Percentiles rank a stretch among this genome's conserved stretches.
Evolutionary conservation across 2,888 invertebrate genomes (phyloP).

Genomic region (Callimorpha dominula): DNA sequence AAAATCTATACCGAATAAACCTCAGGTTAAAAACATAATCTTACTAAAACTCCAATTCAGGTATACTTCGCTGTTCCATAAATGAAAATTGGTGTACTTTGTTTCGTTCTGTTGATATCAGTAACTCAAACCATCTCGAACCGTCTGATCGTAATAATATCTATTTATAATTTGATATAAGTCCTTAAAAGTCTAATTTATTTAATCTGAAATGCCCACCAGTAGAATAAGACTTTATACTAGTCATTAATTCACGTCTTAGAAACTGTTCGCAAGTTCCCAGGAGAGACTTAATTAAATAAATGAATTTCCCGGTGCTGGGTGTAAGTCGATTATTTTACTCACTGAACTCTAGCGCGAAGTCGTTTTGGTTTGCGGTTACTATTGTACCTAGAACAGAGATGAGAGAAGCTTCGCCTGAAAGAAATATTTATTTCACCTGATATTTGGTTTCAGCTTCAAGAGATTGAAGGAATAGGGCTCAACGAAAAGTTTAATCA

Average conservation of each 20-base stretch:
- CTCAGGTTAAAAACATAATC: too few species aligned
- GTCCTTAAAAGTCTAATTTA: slow-evolving; percentile 5
- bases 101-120: too few species aligned
- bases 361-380: slow-evolving; percentile 33
- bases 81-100: background rate
- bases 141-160: background rate
- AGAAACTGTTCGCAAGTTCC: slow-evolving; percentile 43
- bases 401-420: background rate
- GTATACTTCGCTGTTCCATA: too few species aligned
- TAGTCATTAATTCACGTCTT: slow-evolving; percentile 50
- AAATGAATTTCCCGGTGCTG: slow-evolving; percentile 59
- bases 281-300: slow-evolving; percentile 62
- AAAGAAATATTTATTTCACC: background rate
- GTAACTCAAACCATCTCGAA: background rate
- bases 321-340: slow-evolving; percentile 65
- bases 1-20: too few species aligned
- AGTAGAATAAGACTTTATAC: slow-evolving; percentile 43
- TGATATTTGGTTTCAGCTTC: background rate
- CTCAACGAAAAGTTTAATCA: background rate
- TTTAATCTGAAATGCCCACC: slow-evolving; percentile 19
- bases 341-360: slow-evolving; percentile 47
- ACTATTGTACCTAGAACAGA: slow-evolving; percentile 44
- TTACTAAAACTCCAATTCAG: too few species aligned
- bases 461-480: background rate
- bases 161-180: background rate